Evolutionary conservation across 2,113 vertebrate species (phyloP).

Genomic region (Oncorhynchus keta): DNA sequence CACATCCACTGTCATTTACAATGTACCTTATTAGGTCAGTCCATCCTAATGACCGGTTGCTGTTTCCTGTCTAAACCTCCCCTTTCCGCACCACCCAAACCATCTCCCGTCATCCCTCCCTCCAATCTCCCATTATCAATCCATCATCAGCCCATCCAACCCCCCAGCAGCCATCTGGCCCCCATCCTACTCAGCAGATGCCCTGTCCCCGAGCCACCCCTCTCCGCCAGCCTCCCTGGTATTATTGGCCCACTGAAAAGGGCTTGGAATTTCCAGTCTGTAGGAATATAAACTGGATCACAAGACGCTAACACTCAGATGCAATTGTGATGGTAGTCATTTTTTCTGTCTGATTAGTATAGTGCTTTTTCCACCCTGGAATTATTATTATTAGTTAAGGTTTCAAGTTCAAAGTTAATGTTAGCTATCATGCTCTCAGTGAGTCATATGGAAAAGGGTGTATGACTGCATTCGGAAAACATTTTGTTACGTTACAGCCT

Average conservation of each 20-base stretch:
- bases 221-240: constrained; percentile 3
- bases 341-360: constrained; percentile 38
- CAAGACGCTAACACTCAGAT: constrained; percentile 46
- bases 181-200: constrained; percentile 51
- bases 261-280: constrained; percentile 10
- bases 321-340: constrained; percentile 16
- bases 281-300: constrained; percentile 58
- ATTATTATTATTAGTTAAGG: constrained; percentile 14
- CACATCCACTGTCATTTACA: neutral
- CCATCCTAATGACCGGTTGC: constrained; percentile 18
- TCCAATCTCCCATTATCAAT: constrained; percentile 27
- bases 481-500: neutral
- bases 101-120: constrained; percentile 20
- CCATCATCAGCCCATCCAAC: constrained; percentile 26
- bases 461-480: neutral
- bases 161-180: constrained; percentile 56
- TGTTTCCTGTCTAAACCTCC: constrained; percentile 5
- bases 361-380: constrained; percentile 29
- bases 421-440: neutral
- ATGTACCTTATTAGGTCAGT: neutral
- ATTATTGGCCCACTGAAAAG: neutral
- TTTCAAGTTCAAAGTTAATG: constrained; percentile 15
- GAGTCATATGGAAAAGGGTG: neutral
- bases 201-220: constrained; percentile 41
- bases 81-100: neutral